phyloP scores from a whole-genome alignment of 2,113 vertebrate species.

The Noctilio leporinus region DNA sequence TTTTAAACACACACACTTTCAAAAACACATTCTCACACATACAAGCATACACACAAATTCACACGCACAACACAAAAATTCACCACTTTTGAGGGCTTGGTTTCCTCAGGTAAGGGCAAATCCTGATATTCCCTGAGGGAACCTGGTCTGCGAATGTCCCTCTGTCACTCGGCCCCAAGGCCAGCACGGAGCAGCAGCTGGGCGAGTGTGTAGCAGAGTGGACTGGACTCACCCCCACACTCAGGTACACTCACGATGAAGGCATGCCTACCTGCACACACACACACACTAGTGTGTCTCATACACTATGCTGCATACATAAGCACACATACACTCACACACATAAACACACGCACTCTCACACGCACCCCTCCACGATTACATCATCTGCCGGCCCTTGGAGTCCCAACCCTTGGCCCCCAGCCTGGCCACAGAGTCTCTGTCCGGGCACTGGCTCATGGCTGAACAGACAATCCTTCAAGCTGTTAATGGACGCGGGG shows the following conservation, averaged over 20 bases:
- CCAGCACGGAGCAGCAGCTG: background rate
- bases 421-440: background rate
- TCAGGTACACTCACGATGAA: background rate
- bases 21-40: background rate
- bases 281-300: background rate
- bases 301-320: rapidly evolving
- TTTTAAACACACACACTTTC: background rate
- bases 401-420: too few relatives aligned
- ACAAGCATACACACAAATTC: too few relatives aligned
- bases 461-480: background rate
- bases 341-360: too few relatives aligned
- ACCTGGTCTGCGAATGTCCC: background rate
- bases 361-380: rapidly evolving
- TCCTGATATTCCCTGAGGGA: background rate
- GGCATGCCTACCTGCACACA: background rate
- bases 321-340: background rate
- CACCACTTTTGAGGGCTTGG: background rate
- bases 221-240: background rate
- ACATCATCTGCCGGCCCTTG: background rate
- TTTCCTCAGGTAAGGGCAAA: background rate
- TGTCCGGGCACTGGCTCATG: background rate
- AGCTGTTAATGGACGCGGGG: background rate
- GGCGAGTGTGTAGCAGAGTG: background rate
- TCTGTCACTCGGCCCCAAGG: background rate
- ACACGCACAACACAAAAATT: background rate